Conservation (phyloP, 2,113 vertebrate genomes). For the Bungarus multicinctus region DNA sequence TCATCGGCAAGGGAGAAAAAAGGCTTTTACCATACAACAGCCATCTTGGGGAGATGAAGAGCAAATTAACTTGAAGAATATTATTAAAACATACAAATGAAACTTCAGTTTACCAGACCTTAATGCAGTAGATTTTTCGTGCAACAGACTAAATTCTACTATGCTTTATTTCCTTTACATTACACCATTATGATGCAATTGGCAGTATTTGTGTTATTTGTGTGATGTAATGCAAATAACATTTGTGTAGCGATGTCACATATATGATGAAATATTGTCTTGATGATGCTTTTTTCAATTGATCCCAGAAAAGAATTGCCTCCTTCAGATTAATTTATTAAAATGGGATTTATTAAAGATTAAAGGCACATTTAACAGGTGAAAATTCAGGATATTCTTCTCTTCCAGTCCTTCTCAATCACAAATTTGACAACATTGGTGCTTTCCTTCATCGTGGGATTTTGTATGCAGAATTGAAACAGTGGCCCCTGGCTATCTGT, state of each 20-base stretch:
- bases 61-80: background rate
- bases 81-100: background rate
- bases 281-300: background rate
- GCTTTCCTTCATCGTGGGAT: slow-evolving; percentile 77
- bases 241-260: background rate
- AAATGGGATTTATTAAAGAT: background rate
- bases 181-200: background rate
- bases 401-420: slow-evolving; percentile 72
- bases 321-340: background rate
- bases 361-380: background rate
- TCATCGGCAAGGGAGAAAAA: no score
- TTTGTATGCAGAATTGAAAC: slow-evolving; percentile 65
- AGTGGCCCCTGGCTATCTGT: slow-evolving; percentile 69
- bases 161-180: background rate
- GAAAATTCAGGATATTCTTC: slow-evolving; percentile 6
- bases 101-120: background rate
- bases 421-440: slow-evolving; percentile 66
- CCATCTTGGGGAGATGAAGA: background rate
- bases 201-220: background rate
- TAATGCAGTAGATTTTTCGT: background rate
- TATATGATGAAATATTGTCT: background rate
- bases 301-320: background rate
- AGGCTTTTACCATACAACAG: background rate
- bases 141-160: background rate
- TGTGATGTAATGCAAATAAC: background rate